Base-by-base conservation (phyloP, 2,797 vertebrate genomes). In the Danio aesculapii region DNA sequence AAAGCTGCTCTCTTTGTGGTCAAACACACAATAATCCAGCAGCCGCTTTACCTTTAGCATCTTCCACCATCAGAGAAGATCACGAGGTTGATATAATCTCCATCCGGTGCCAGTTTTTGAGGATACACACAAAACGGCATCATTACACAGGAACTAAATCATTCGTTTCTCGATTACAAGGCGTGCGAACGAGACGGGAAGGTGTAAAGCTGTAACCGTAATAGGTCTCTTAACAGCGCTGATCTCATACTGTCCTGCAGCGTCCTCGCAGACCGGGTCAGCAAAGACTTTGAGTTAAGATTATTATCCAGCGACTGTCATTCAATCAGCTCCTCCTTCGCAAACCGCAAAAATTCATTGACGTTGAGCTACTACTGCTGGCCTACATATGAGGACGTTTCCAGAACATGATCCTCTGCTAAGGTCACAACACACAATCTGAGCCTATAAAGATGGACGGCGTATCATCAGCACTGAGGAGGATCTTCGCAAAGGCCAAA, bases 1-100 rank as follows among this genome's bases (percentile, higher is more conserved):
- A 67, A 67, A 75, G 59, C 59, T 75, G 73, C n/a, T 57, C 61
- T 64, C 41, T 75, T 52, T 64, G 41, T 77, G 0, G 5, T 67
- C 62, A 66, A 77, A 67, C 74, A 77, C 75, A 12, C 41, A 57
- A 39, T 49, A 68, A 68, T 57, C 17, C 39, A 55, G n/a, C 17
- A 67, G 41, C 1, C 6, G 8, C 17, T 68, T 68, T 39, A 68
- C 43, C 75, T 58, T 68, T 43, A 59, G 17, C 55, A 19, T 59
- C 43, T 19, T 58, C 50, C 12, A 19, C 47, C 63, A 58, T n/a
- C 13, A 14, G 2, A 30, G 7, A 14, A 57, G n/a, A 14, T 70
- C 52, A 68, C 21, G 2, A 66, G 8, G 62, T 39, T 17, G 71
- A 16, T 12, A 4, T 21, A 17, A 50, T 59, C 13, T 59, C 66